phyloP scores from a whole-genome alignment of 2,113 vertebrate genomes.

The Turdus rufiventris region DNA sequence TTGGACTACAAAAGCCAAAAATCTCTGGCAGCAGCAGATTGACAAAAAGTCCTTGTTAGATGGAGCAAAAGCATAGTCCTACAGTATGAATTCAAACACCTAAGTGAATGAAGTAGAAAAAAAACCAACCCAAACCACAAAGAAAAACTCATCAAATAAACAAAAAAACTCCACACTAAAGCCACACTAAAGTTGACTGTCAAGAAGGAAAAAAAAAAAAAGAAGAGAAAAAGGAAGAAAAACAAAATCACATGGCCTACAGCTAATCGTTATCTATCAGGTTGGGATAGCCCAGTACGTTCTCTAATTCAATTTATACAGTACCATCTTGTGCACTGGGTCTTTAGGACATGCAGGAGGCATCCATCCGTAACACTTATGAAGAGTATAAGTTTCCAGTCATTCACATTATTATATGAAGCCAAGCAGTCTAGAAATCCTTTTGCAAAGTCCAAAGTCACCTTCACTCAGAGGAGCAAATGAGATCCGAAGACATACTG shows the following conservation, averaged over 20 bases:
- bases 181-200: accelerated
- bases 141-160: neutral
- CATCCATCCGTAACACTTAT: neutral
- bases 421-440: neutral
- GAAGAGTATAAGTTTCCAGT: neutral
- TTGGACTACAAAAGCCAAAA: neutral
- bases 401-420: neutral
- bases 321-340: neutral
- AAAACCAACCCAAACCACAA: neutral
- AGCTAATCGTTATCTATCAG: neutral
- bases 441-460: neutral
- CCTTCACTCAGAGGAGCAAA: neutral
- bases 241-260: neutral
- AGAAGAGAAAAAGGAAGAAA: neutral
- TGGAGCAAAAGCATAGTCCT: neutral
- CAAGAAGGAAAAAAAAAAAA: neutral
- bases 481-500: neutral
- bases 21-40: neutral
- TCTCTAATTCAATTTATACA: neutral
- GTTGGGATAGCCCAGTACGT: neutral
- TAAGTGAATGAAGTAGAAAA: neutral
- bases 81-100: neutral
- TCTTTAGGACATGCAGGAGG: neutral
- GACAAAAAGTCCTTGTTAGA: neutral
- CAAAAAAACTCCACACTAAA: neutral